Evolutionary conservation across 2,888 invertebrate species (phyloP).

Genomic region (Cosmia trapezina): DNA sequence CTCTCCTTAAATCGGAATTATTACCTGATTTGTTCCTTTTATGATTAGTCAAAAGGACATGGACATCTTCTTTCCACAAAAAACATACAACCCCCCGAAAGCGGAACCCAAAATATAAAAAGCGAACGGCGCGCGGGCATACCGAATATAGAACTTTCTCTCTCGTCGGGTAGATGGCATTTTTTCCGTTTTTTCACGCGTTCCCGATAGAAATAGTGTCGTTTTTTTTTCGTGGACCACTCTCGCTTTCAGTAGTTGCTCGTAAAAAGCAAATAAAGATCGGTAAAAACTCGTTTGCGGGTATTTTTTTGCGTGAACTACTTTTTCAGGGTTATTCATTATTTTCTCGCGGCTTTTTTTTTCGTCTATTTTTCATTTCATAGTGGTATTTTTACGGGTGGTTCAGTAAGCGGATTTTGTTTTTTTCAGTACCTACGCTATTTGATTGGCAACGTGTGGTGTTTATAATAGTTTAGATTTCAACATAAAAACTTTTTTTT

Average conservation of each 20-base stretch:
- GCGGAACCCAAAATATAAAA: slow-evolving; percentile 68
- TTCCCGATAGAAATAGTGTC: slow-evolving; percentile 89
- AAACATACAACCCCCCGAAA: slow-evolving; percentile 6
- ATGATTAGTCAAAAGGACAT: not conserved
- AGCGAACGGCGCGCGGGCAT: slow-evolving; percentile 78
- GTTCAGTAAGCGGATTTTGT: slow-evolving; percentile 40
- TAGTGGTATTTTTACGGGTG: slow-evolving; percentile 64
- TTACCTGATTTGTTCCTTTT: slow-evolving; percentile 2
- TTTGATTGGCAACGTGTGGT: slow-evolving; percentile 55
- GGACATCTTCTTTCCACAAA: not conserved
- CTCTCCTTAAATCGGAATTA: not conserved
- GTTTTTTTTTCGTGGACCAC: slow-evolving; percentile 83
- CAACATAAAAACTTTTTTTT: slow-evolving; percentile 32
- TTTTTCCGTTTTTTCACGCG: slow-evolving; percentile 82
- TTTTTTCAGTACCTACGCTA: slow-evolving; percentile 34
- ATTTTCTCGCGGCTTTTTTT: slow-evolving; percentile 69
- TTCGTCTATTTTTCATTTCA: slow-evolving; percentile 71
- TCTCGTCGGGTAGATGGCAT: slow-evolving; percentile 78
- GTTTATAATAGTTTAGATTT: slow-evolving; percentile 60
- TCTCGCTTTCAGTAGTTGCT: slow-evolving; percentile 85
- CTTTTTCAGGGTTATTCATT: slow-evolving; percentile 81
- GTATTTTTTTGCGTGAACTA: slow-evolving; percentile 75
- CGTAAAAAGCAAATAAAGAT: slow-evolving; percentile 89
- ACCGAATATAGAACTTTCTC: slow-evolving; percentile 88
- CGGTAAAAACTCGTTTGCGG: slow-evolving; percentile 81